These are phyloP conservation scores for Bambusicola thoracicus DNA, from an alignment of 2,113 vertebrate genomes.

Conservation along the genomic window DNA sequence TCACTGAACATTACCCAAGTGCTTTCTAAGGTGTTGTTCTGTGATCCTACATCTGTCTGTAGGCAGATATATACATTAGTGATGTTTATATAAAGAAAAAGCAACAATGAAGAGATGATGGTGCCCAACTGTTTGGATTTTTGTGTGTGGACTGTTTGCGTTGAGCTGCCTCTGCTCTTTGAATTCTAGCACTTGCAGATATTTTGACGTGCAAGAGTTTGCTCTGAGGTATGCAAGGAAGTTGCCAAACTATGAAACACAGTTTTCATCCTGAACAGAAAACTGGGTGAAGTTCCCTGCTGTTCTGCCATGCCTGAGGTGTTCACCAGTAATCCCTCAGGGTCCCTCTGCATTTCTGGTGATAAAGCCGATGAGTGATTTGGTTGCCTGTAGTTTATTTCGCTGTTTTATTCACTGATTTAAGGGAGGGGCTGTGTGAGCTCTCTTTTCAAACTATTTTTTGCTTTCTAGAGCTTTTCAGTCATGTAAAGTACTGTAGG, in stretches of 20 bases:
- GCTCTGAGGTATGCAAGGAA: neutral
- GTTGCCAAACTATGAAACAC: neutral
- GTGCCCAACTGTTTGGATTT: accelerated
- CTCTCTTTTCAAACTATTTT: neutral
- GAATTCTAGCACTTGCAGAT: neutral
- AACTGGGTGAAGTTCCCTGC: neutral
- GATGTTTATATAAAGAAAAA: neutral
- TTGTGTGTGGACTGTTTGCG: neutral
- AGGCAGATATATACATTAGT: neutral
- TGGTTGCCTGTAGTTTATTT: neutral
- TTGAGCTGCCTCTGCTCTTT: neutral
- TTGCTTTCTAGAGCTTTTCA: neutral
- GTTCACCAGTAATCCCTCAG: conserved; percentile 9
- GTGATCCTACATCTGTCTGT: neutral
- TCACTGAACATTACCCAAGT: accelerated
- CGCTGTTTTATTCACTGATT: neutral
- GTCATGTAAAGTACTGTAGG: neutral
- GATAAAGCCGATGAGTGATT: conserved; percentile 18
- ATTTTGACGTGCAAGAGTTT: neutral
- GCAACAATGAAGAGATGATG: neutral
- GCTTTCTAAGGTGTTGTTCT: neutral
- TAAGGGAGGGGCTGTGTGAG: neutral
- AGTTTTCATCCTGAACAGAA: neutral
- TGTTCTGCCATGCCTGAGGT: neutral
- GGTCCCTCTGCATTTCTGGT: conserved; percentile 36